Conservation (phyloP, 2,797 vertebrate genomes). For the Chiloscyllium punctatum region DNA sequence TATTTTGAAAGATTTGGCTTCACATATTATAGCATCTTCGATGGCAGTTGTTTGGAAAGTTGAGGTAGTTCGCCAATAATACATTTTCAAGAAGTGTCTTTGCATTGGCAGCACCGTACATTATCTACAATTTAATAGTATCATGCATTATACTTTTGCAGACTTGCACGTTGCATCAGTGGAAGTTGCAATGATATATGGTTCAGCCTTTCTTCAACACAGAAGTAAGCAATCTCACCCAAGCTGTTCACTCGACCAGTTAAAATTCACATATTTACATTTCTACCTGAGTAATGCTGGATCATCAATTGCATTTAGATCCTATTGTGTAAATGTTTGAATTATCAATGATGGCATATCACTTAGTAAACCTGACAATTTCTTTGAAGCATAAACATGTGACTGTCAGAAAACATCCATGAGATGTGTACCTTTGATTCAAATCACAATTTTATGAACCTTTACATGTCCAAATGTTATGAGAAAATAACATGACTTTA, state of each 20-base stretch:
- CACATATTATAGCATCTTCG: neutral
- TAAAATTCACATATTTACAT: neutral
- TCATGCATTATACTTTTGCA: neutral
- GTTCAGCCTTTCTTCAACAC: neutral
- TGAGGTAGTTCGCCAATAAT: too few species aligned
- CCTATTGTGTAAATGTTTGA: neutral
- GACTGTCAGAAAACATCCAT: neutral
- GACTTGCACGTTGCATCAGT: neutral
- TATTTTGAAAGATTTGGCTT: neutral
- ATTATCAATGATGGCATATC: neutral
- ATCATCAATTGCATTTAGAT: neutral
- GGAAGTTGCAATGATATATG: neutral
- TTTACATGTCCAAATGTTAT: neutral
- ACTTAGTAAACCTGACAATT: neutral
- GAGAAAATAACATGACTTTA: neutral
- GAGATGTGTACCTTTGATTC: neutral
- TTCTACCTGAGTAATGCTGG: neutral
- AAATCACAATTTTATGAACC: neutral
- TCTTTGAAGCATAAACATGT: neutral
- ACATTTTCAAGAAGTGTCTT: neutral
- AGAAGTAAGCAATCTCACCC: neutral
- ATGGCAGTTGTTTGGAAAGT: neutral
- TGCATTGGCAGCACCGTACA: neutral
- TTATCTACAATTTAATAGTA: neutral
- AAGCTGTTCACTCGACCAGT: neutral